Conservation (phyloP, 2,888 invertebrate species). For the Volucella zonaria region DNA sequence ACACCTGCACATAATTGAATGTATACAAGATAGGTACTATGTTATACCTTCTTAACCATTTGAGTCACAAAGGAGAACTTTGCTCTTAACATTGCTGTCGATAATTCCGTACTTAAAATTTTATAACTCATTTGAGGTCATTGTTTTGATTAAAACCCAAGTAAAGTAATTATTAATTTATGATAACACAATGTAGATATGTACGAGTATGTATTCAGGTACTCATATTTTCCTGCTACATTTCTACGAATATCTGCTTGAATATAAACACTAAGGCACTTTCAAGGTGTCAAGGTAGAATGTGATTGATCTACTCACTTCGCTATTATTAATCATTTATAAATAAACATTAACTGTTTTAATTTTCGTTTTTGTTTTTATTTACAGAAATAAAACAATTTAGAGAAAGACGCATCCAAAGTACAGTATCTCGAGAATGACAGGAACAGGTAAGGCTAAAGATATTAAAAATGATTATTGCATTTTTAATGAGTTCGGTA, state of each 20-base stretch:
- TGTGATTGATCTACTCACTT: neutral
- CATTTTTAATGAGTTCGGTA: too few relatives aligned
- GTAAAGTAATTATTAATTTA: neutral
- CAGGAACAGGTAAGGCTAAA: slow-evolving; percentile 63
- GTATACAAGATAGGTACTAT: too few relatives aligned
- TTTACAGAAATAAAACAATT: slow-evolving; percentile 44
- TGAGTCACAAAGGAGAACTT: slow-evolving; percentile 18
- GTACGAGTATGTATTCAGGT: neutral
- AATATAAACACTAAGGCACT: neutral
- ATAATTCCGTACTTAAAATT: slow-evolving; percentile 20
- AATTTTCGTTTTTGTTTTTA: slow-evolving; percentile 28
- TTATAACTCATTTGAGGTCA: slow-evolving; percentile 28
- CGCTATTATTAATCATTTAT: neutral
- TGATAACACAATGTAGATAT: slow-evolving; percentile 12
- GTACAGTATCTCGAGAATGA: slow-evolving; percentile 53
- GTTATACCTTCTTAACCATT: too few relatives aligned
- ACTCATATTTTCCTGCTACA: neutral
- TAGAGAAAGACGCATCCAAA: neutral
- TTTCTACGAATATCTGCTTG: neutral
- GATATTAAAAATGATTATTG: too few relatives aligned
- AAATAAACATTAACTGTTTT: slow-evolving; percentile 18
- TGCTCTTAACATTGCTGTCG: slow-evolving; percentile 18
- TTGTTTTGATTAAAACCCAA: slow-evolving; percentile 8
- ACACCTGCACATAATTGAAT: too few relatives aligned
- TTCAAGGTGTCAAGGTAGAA: slow-evolving; percentile 4